Evolutionary conservation across 2,888 invertebrate species (phyloP).

Genomic region (Mythimna impura): DNA sequence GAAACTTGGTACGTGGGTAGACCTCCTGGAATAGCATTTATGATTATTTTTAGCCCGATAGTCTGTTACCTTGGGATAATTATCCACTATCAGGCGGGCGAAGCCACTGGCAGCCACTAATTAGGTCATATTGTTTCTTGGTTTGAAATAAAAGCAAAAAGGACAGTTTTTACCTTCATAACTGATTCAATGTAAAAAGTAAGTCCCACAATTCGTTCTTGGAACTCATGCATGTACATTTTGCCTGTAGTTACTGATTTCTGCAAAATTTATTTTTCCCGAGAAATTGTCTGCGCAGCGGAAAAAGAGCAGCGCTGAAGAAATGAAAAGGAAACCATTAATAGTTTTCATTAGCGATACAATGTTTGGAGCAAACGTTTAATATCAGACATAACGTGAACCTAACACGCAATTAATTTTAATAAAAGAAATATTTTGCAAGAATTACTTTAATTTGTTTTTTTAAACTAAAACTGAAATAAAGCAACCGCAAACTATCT

Average conservation of each 20-base stretch:
- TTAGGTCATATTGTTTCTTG: no score
- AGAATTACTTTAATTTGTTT: slow-evolving; percentile 19
- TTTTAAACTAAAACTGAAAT: slow-evolving; percentile 16
- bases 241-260: slow-evolving; percentile 10
- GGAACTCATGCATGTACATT: slow-evolving; percentile 19
- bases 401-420: slow-evolving; percentile 13
- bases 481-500: slow-evolving; percentile 11
- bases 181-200: background rate
- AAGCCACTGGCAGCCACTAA: no score
- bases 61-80: no score
- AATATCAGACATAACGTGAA: background rate
- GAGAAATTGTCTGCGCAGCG: background rate
- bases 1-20: no score
- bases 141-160: background rate
- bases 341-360: background rate
- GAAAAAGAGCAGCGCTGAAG: background rate
- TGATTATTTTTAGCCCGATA: no score
- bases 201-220: slow-evolving; percentile 1
- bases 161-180: background rate
- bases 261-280: slow-evolving; percentile 5
- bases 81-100: no score
- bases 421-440: background rate
- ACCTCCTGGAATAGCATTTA: no score
- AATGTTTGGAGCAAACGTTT: background rate
- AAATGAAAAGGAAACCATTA: background rate